Base-by-base conservation (phyloP, 2,113 vertebrate species). In the Stictonetta naevosa region DNA sequence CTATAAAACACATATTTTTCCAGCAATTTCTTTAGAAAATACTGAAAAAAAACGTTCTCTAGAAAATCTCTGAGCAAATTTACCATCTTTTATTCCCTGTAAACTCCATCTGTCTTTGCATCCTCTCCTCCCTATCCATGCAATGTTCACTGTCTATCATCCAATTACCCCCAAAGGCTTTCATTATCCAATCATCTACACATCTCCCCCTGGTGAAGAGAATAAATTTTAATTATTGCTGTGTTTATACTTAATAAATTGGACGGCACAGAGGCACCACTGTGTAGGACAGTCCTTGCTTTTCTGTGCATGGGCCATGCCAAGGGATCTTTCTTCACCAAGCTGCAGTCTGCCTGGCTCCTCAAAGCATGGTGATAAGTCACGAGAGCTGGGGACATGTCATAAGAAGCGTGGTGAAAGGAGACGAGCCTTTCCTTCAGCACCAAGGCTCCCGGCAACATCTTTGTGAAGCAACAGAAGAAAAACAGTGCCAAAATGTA, bases 311-410 rank as follows among this genome's bases (percentile, higher is more conserved):
- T 36, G 31, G 38, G 11, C 13, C n/a, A 38, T 2, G 6, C 2
- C 28, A 76, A 74, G 11, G 33, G 17, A 8, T 33, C 12, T 60
- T 63, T 26, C 33, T 19, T 44, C 72, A 25, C 16, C 3, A 3
- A 46, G 36, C 25, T 79, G 26, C 28, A 26, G 12, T 17, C 55
- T 59, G 25, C 36, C 23, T 50, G 87, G 40, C 44, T 83, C n/a
- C 55, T 34, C 31, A 29, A 11, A 74, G 14, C 0, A 0, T 19
- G 11, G 18, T 22, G 31, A 20, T 38, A 91, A 16, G 2, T 46
- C 36, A 33, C 0, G 8, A 31, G 50, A 25, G 26, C 33, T 18
- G 33, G 46, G 75, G 46, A 34, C 44, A 8, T 13, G 20, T 31
- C 8, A 21, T 2, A 4, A 86, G 33, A 52, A 79, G 29, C 1